Evolutionary conservation across 2,113 vertebrate genomes (phyloP), one percentile per base, ranked within the genome.

Genomic region (Corythornis madagascariensis): DNA sequence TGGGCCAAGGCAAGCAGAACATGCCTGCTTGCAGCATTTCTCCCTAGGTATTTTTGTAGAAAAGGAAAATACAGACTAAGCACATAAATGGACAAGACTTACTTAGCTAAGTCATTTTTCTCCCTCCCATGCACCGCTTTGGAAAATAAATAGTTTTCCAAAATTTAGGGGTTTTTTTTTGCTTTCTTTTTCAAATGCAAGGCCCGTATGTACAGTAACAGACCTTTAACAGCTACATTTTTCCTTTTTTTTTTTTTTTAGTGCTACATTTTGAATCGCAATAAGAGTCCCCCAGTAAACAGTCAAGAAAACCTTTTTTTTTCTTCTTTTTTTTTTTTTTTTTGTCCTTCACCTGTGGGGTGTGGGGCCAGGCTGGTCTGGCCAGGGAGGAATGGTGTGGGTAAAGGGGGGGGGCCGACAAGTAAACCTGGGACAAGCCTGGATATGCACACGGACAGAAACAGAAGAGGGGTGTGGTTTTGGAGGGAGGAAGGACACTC

Each of bases 221-320:
- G 92, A 84, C 40, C 94, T 97, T 97, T 95, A 97, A 96, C 70
- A 95, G 83, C 89, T 93, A 76, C 86, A 93, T 89, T 96, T 91
- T 94, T 83, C 9, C 52, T 35, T 18, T 69, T 82, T 95, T 95
- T 20, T 69, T 82, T 95, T 95, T 94, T 59, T 67, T 72, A n/a
- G n/a, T n/a, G n/a, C n/a, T n/a, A n/a, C n/a, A n/a, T n/a, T n/a
- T n/a, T n/a, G n/a, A n/a, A n/a, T n/a, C n/a, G n/a, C n/a, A n/a
- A n/a, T n/a, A n/a, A n/a, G n/a, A n/a, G n/a, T n/a, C n/a, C n/a
- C n/a, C n/a, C n/a, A n/a, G n/a, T n/a, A n/a, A n/a, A n/a, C n/a
- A n/a, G 94, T 97, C 69, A 91, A 96, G 95, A 97, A 97, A 97
- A 83, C 38, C 5, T 0, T 14, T 92, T 93, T 93, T 89, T 95